Conservation (phyloP, 2,797 vertebrate genomes). For the Oophaga sylvatica region DNA sequence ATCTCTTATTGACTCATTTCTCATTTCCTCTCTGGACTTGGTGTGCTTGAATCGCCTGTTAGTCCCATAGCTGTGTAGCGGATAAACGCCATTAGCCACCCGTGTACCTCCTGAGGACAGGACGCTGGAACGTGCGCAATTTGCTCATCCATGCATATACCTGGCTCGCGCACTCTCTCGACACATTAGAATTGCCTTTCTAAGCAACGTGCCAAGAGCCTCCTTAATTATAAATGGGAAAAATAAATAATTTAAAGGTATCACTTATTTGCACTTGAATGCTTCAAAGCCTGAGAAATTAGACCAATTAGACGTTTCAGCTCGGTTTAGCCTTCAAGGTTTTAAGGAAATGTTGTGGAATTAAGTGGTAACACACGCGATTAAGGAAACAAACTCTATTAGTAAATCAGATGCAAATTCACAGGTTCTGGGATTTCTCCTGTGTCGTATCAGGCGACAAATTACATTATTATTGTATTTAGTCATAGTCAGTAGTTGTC, state of each 20-base stretch:
- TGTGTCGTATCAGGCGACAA: not conserved
- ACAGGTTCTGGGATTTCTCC: not conserved
- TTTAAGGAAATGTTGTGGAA: conserved; percentile 60
- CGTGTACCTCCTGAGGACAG: conserved; percentile 64
- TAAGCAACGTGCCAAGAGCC: conserved; percentile 72
- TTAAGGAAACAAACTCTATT: conserved; percentile 56
- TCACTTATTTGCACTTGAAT: conserved; percentile 90
- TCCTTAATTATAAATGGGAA: conserved; percentile 89
- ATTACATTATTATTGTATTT: not conserved
- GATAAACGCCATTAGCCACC: conserved; percentile 58
- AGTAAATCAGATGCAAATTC: conserved; percentile 41
- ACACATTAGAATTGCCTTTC: conserved; percentile 65
- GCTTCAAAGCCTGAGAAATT: conserved; percentile 90
- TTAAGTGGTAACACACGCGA: conserved; percentile 40
- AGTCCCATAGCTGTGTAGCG: not conserved
- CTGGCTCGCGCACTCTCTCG: conserved; percentile 62
- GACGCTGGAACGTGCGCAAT: conserved; percentile 65
- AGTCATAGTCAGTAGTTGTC: not conserved
- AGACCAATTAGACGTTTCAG: conserved; percentile 92
- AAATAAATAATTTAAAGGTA: conserved; percentile 93
- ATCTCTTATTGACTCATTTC: not conserved
- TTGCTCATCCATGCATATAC: conserved; percentile 67
- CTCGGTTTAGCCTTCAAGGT: conserved; percentile 71
- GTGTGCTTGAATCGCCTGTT: not conserved
- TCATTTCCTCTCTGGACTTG: not conserved